phyloP scores from a whole-genome alignment of 2,113 vertebrate species.

The Vidua chalybeata region DNA sequence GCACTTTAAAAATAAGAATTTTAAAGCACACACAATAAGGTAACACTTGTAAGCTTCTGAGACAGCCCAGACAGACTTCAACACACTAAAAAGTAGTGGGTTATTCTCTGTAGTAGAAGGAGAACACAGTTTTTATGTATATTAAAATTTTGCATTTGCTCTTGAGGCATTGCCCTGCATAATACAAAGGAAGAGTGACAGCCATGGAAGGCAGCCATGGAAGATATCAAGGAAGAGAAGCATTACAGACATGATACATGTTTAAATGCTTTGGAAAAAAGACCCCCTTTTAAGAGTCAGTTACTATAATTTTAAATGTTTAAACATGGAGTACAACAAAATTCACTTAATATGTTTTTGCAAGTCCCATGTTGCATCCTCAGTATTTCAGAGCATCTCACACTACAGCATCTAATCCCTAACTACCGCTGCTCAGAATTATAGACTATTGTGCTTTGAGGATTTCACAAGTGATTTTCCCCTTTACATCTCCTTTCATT shows the following conservation, averaged over 20 bases:
- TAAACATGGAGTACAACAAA: not conserved
- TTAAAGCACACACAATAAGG: not conserved
- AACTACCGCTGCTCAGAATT: conserved; percentile 2
- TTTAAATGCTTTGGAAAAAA: not conserved
- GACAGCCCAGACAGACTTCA: not conserved
- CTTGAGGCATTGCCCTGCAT: not conserved
- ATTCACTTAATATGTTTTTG: not conserved
- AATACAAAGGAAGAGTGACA: not conserved
- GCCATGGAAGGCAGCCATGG: not conserved
- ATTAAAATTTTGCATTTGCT: not conserved
- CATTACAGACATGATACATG: not conserved
- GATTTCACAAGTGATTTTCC: not conserved
- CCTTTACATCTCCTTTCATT: not conserved
- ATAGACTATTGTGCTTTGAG: not conserved
- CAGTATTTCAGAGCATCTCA: not conserved
- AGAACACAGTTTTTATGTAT: not conserved
- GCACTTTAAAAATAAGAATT: not conserved
- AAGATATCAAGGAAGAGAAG: not conserved
- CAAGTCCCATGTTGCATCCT: not conserved
- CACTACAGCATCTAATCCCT: not conserved
- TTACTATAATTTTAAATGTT: not conserved
- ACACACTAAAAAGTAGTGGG: not conserved
- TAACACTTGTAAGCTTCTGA: not conserved
- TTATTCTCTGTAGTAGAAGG: not conserved
- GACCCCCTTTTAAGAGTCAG: not conserved